Base-by-base conservation (phyloP, 2,888 invertebrate genomes). In the Eristalis arbustorum region DNA sequence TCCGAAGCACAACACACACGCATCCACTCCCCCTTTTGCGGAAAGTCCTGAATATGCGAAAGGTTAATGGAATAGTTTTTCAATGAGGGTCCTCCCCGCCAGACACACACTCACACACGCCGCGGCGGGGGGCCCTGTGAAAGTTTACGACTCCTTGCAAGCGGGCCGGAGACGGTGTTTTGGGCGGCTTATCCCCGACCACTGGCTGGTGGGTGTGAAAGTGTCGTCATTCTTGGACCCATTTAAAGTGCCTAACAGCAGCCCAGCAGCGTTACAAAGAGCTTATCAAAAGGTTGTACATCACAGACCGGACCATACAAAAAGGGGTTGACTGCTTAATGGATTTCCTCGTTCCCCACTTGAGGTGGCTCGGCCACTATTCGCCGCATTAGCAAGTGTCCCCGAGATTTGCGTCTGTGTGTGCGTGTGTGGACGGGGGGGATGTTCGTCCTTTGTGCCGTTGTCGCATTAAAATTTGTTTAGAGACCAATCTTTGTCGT, bases 1-100 rank as follows among this genome's bases (percentile, higher is more conserved):
- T 61, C 31, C 63, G 23, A 42, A 10, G 67, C 42, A 77, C 2
- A 18, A 31, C n/a, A 28, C 28, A 34, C 61, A 10, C 25, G 25
- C 42, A 56, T 42, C 67, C 37, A 10, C 23, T n/a, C n/a, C 72
- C 49, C n/a, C 18, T 8, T 18, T 18, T 49, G 49, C 18, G 25
- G 42, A 67, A 68, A 59, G 56, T 68, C 73, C 80, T 62, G 73
- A 68, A 74, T 76, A 77, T 85, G 73, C 61, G 81, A 73, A 77
- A 81, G 73, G 73, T 62, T 81, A 77, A 81, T 77, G 82, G 81
- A 77, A 85, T 73, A 81, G 85, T 81, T 85, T 85, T 73, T 73
- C 72, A 75, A 62, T 56, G 74, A 34, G 28, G 71, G 62, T 73
- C 49, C 22, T 61, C 34, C 4, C 22, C 18, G n/a, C 57, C 59